Conservation (phyloP, 2,113 vertebrate species). For the Gallinago paraguaiae region DNA sequence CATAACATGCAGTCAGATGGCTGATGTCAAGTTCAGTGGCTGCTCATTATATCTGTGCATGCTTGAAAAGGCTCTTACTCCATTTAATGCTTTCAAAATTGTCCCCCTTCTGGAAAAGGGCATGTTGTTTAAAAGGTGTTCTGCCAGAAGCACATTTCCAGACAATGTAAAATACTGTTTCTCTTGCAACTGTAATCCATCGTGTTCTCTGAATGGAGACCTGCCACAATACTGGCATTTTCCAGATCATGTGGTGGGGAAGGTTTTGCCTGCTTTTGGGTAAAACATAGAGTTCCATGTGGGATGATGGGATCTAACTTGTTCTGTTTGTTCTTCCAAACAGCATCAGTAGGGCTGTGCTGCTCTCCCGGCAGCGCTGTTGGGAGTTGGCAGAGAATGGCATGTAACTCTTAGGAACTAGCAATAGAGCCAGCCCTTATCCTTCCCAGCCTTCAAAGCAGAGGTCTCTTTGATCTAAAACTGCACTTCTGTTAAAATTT, state of each 20-base stretch:
- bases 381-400: background rate
- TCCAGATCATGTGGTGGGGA: background rate
- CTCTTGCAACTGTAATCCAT: background rate
- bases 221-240: background rate
- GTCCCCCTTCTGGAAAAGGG: background rate
- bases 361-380: background rate
- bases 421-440: background rate
- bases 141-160: background rate
- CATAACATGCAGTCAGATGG: background rate
- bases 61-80: background rate
- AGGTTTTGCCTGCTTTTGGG: background rate
- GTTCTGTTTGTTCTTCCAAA: background rate
- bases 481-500: background rate
- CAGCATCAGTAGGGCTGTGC: background rate
- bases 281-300: background rate
- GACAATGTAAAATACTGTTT: background rate
- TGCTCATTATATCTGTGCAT: background rate
- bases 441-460: slow-evolving; percentile 2
- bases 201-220: background rate
- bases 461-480: slow-evolving; percentile 10
- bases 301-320: background rate
- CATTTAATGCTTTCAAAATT: background rate
- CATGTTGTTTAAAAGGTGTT: background rate
- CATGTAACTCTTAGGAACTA: background rate
- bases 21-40: background rate